Percentiles rank a stretch among this genome's conserved stretches.
These are phyloP conservation scores for Andrena fulva DNA, from an alignment of 2,888 invertebrate species.

Conservation along the genomic window DNA sequence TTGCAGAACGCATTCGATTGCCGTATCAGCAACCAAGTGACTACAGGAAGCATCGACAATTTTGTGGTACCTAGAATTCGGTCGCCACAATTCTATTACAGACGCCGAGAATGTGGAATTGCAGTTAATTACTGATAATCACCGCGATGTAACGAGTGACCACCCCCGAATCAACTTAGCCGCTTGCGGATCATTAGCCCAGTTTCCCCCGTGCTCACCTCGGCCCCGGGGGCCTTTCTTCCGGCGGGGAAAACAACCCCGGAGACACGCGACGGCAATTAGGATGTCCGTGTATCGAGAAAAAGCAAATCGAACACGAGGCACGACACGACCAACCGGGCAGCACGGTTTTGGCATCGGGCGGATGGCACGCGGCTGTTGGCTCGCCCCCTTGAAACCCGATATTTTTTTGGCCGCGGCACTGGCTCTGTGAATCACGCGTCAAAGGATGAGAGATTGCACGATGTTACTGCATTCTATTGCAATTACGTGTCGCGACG, in stretches of 20 bases:
- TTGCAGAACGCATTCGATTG: no score
- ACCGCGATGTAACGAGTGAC: neutral
- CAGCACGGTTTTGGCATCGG: conserved; percentile 45
- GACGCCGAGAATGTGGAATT: neutral
- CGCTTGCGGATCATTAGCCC: conserved; percentile 22
- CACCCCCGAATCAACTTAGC: neutral
- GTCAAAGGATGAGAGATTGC: conserved; percentile 40
- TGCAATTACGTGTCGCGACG: conserved; percentile 21
- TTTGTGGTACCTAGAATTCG: no score
- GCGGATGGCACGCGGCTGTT: conserved; percentile 37
- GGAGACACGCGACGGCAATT: conserved; percentile 36
- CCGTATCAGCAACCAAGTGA: no score
- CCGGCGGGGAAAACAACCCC: neutral
- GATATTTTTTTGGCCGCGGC: conserved; percentile 54
- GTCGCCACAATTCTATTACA: no score
- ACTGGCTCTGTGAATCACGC: conserved; percentile 38
- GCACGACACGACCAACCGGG: conserved; percentile 14
- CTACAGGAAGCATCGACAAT: no score
- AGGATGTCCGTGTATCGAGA: conserved; percentile 19
- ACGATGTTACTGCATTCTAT: conserved; percentile 21
- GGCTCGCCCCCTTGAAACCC: conserved; percentile 50
- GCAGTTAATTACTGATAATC: neutral
- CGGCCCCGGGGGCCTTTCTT: neutral
- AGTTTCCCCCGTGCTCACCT: neutral
- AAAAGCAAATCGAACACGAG: conserved; percentile 34